Percentiles rank a stretch among this genome's conserved stretches.
Evolutionary conservation across 2,888 invertebrate genomes (phyloP).

Genomic region (Scelioninae gen. 1): DNA sequence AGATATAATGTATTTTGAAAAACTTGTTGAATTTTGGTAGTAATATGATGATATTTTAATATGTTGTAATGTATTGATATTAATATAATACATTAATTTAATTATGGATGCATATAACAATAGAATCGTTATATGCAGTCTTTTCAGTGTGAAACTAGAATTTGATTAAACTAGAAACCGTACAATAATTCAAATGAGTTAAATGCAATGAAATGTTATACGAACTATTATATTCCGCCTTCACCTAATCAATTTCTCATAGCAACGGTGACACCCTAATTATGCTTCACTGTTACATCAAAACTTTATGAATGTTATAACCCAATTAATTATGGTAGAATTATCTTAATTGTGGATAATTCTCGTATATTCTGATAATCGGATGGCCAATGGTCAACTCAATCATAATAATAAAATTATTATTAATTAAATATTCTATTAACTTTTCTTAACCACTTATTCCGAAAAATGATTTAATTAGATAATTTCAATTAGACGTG

Average conservation of each 20-base stretch:
- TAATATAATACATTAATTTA: no score
- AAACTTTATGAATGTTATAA: conserved; percentile 59
- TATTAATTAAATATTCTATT: conserved; percentile 9
- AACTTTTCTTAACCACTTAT: neutral
- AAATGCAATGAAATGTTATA: conserved; percentile 42
- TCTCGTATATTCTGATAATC: conserved; percentile 29
- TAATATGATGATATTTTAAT: no score
- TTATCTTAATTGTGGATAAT: conserved; percentile 39
- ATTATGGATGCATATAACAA: no score
- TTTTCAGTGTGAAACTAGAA: neutral
- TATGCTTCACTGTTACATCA: conserved; percentile 54
- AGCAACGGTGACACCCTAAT: conserved; percentile 51
- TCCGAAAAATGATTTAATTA: no score
- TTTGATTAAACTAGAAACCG: conserved; percentile 5
- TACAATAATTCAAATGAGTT: conserved; percentile 21
- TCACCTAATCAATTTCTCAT: conserved; percentile 49
- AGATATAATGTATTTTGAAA: no score
- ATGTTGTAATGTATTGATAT: no score
- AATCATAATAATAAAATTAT: neutral
- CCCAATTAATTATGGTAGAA: conserved; percentile 43
- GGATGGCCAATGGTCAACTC: conserved; percentile 34
- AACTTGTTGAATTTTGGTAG: no score
- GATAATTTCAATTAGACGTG: no score
- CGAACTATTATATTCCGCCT: conserved; percentile 38
- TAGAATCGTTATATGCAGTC: no score